Evolutionary conservation across 2,113 vertebrate genomes (phyloP).

Genomic region (Menidia beryllina): DNA sequence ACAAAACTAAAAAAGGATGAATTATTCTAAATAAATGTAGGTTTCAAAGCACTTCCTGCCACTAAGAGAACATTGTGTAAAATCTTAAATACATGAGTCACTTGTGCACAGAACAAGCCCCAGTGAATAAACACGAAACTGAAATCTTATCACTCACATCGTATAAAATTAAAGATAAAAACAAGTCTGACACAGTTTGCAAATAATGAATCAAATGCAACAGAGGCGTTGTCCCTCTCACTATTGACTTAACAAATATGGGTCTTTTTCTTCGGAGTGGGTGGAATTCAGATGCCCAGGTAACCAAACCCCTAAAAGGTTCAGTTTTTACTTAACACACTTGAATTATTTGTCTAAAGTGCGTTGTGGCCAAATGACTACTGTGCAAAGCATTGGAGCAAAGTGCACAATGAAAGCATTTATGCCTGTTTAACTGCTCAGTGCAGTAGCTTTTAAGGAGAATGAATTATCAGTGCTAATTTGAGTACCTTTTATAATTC

Average conservation of each 20-base stretch:
- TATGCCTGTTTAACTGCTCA: too few relatives aligned
- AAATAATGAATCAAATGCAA: neutral
- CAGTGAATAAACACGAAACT: neutral
- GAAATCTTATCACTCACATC: neutral
- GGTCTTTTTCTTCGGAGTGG: conserved; percentile 6
- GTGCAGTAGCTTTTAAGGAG: too few relatives aligned
- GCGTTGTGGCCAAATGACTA: neutral
- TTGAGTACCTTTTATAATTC: too few relatives aligned
- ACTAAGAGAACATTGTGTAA: neutral
- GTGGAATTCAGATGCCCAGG: conserved; percentile 12
- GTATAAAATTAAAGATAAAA: neutral
- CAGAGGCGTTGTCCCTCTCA: neutral
- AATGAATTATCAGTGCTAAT: too few relatives aligned
- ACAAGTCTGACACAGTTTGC: neutral
- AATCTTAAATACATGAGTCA: neutral
- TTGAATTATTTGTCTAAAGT: neutral
- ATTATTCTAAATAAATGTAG: neutral
- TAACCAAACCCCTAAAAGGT: neutral
- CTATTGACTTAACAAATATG: conserved; percentile 23
- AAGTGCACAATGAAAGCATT: neutral
- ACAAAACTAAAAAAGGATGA: neutral
- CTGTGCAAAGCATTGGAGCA: neutral
- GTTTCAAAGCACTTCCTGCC: neutral
- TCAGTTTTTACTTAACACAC: neutral
- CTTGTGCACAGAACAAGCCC: neutral